Base-by-base conservation (phyloP, 1,140 invertebrate species). In the Nomia melanderi region DNA sequence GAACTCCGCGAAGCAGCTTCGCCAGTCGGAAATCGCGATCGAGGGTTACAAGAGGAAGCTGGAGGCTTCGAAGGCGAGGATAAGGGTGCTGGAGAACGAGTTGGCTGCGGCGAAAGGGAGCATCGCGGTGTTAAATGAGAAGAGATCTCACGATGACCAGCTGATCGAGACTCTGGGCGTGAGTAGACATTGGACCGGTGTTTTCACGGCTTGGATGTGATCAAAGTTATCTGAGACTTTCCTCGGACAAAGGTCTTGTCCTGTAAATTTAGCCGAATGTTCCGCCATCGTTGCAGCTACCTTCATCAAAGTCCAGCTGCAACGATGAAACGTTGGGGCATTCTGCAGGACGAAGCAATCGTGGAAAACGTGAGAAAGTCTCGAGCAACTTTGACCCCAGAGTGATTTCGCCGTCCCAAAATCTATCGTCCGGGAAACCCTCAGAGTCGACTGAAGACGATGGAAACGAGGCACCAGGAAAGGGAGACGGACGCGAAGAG, bases 1-100 rank as follows among this genome's bases (percentile, higher is more conserved):
- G 20, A 88, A 90, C 79, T 89, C 91, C 1, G 88, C 91, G 78
- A 94, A 92, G 85, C 93, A 94, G 67, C 91, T 94, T 0, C 85
- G 80, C 62, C 87, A 83, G 41, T 83, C 79, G 44, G 90, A 91
- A 76, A 62, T 69, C 20, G 84, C 88, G 0, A 59, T 93, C 31
- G 92, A 93, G 23, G 91, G 93, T 0, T 78, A 93, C 7, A 94
- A 93, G 64, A 94, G 91, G 53, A 95, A 94, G 87, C 77, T 94
- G 2, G 94, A 95, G 11, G 93, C 91, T 12, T 87, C 92, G 4
- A 92, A 88, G 81, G 93, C 94, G 50, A 92, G 94, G 81, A 93
- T 93, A 53, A 93, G 92, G 86, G 93, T 94, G 72, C 87, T 95
- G 12, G 94, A 94, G 82, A 93, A 92, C 60, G 94, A 95, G 71